Evolutionary conservation across 2,888 invertebrate species (phyloP).

Genomic region (Dione juno): DNA sequence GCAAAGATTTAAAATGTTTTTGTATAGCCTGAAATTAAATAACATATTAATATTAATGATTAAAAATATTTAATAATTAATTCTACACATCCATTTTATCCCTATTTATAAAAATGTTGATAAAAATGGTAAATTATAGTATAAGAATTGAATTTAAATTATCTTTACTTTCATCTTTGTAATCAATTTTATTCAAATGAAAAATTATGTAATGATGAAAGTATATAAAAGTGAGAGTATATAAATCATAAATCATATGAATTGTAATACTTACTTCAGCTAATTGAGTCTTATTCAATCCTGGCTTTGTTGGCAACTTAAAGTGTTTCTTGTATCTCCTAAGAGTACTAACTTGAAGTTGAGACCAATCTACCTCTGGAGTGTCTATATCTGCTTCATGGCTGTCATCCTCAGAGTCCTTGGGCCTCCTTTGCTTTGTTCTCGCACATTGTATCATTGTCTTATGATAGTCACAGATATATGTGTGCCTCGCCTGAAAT

Average conservation of each 20-base stretch:
- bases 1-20: conserved; percentile 97
- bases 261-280: conserved; percentile 90
- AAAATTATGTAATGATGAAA: neutral
- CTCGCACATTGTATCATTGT: conserved; percentile 97
- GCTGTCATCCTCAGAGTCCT: conserved; percentile 97
- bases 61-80: neutral
- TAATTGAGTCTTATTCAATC: conserved; percentile 96
- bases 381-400: conserved; percentile 96
- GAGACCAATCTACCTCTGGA: conserved; percentile 96
- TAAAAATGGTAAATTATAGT: neutral
- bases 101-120: no score
- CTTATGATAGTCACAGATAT: conserved; percentile 98
- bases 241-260: neutral
- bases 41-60: no score
- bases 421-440: conserved; percentile 91
- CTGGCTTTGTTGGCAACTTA: conserved; percentile 95
- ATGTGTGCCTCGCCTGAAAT: conserved; percentile 94
- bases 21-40: conserved; percentile 90
- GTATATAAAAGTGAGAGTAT: neutral
- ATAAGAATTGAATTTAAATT: neutral
- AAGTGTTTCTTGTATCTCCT: conserved; percentile 96
- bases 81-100: neutral
- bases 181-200: neutral
- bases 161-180: conserved; percentile 1
- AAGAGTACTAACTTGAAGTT: conserved; percentile 96